Conservation (phyloP, 64 coral and sea anemone species). For the Dendrophyllia cribrosa region DNA sequence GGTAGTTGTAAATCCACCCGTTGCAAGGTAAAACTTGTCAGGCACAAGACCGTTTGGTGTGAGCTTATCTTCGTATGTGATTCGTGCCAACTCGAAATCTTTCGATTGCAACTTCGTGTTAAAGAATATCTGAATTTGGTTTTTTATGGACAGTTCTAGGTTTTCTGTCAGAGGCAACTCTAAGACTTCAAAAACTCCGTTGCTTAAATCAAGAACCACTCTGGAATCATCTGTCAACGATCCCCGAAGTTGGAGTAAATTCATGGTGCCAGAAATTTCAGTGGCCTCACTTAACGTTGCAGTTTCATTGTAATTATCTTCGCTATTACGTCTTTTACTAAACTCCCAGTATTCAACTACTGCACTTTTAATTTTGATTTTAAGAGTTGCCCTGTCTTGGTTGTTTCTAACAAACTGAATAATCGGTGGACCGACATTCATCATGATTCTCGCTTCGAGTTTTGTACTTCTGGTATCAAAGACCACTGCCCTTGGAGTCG, state of each 20-base stretch:
- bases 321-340: neutral
- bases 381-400: conserved; percentile 60
- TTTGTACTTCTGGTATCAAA: conserved; percentile 14
- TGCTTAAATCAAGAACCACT: conserved; percentile 65
- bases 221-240: conserved; percentile 14
- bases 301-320: conserved; percentile 54
- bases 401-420: conserved; percentile 56
- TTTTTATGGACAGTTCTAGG: conserved; percentile 1
- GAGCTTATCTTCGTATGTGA: conserved; percentile 36
- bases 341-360: conserved; percentile 29
- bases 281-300: neutral
- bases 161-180: neutral
- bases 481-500: neutral
- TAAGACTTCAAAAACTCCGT: conserved; percentile 42
- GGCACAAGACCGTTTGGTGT: conserved; percentile 51
- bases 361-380: conserved; percentile 28
- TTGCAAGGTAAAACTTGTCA: conserved; percentile 55
- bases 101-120: conserved; percentile 21
- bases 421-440: conserved; percentile 34
- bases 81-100: conserved; percentile 48
- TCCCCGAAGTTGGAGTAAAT: conserved; percentile 44
- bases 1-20: conserved; percentile 30
- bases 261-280: conserved; percentile 42
- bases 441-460: conserved; percentile 33
- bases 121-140: conserved; percentile 51